Percentiles rank a stretch among this genome's conserved stretches.
phyloP scores from a whole-genome alignment of 1,140 invertebrate genomes.

The Apis dorsata region DNA sequence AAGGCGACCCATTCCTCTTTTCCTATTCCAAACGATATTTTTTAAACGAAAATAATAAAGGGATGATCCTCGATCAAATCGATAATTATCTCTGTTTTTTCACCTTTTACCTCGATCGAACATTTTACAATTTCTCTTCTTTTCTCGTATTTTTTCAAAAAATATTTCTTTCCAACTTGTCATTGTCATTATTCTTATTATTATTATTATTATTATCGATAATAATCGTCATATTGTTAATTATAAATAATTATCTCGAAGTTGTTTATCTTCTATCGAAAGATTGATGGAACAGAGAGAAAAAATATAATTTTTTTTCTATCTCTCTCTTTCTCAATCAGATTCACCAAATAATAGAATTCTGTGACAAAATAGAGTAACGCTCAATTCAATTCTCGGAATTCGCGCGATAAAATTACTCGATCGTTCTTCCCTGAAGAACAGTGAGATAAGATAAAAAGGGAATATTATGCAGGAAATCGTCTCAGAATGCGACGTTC shows the following conservation, averaged over 20 bases:
- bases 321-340: neutral
- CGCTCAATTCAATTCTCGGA: neutral
- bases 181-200: no score
- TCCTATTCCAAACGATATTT: neutral
- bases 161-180: no score
- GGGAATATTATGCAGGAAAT: neutral
- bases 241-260: no score
- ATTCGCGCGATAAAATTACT: conserved; percentile 2
- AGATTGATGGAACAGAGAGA: no score
- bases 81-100: neutral
- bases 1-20: neutral
- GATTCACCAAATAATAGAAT: neutral
- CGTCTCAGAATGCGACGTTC: neutral
- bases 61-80: neutral
- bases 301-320: no score
- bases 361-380: neutral
- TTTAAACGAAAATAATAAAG: neutral
- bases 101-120: no score
- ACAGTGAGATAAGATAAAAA: neutral
- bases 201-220: no score
- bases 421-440: neutral
- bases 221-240: no score
- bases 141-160: neutral
- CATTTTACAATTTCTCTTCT: no score
- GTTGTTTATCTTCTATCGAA: no score